Evolutionary conservation across 1,140 invertebrate genomes (phyloP).

Genomic region (Drosophila paulistorum): DNA sequence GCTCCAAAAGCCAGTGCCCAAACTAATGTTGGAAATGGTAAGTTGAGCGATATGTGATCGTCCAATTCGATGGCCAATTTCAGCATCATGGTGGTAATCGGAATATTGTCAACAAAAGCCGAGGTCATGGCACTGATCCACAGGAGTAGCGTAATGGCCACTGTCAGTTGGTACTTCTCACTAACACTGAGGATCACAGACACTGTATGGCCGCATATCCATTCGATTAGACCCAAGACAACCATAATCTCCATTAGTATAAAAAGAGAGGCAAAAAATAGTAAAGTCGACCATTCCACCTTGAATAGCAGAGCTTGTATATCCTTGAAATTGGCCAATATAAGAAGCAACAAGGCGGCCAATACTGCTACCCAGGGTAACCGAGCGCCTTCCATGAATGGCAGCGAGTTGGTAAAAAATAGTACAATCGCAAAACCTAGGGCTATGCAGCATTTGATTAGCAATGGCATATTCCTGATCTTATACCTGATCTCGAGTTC

Average conservation of each 20-base stretch:
- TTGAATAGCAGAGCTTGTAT: conserved; percentile 87
- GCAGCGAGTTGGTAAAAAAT: conserved; percentile 88
- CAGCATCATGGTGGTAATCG: conserved; percentile 92
- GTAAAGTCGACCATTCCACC: conserved; percentile 90
- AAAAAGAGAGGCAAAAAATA: conserved; percentile 91
- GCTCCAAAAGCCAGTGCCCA: conserved; percentile 90
- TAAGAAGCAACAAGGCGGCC: conserved; percentile 87
- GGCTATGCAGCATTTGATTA: conserved; percentile 86
- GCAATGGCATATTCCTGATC: conserved; percentile 85
- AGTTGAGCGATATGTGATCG: conserved; percentile 84
- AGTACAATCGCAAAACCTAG: conserved; percentile 86
- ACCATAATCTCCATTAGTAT: conserved; percentile 90
- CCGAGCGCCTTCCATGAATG: conserved; percentile 84
- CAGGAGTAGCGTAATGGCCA: conserved; percentile 88
- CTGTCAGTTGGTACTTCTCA: conserved; percentile 84
- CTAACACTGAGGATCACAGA: conserved; percentile 85
- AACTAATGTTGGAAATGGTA: conserved; percentile 88
- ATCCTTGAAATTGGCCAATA: conserved; percentile 86
- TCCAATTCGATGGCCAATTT: conserved; percentile 86
- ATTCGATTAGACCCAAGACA: conserved; percentile 87
- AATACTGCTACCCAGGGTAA: conserved; percentile 89
- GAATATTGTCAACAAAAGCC: conserved; percentile 91
- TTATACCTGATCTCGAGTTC: conserved; percentile 45
- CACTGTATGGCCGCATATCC: conserved; percentile 87
- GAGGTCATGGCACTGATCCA: conserved; percentile 90